phyloP scores from a whole-genome alignment of 2,113 vertebrate species.

The Cyprinodon variegatus region DNA sequence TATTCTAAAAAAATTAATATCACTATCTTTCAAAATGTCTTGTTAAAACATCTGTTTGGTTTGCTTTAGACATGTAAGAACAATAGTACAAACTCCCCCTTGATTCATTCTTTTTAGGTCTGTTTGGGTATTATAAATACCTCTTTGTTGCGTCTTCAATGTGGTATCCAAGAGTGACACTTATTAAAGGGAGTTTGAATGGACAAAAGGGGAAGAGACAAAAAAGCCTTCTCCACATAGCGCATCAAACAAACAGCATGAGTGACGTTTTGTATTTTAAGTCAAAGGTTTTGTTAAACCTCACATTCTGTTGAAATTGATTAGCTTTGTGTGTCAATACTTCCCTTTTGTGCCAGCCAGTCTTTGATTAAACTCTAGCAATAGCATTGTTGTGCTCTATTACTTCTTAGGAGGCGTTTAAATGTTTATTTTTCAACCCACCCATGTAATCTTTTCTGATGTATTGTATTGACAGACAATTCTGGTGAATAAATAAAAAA shows the following conservation, averaged over 20 bases:
- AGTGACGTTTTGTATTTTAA: conserved; percentile 30
- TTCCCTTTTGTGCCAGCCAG: conserved; percentile 14
- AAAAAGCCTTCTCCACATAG: conserved; percentile 51
- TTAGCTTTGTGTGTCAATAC: conserved; percentile 19
- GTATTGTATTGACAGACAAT: conserved; percentile 13
- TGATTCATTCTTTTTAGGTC: not conserved
- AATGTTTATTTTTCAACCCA: conserved; percentile 35
- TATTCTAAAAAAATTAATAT: conserved; percentile 3
- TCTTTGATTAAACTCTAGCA: conserved; percentile 37
- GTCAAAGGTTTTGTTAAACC: conserved; percentile 43
- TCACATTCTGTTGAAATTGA: conserved; percentile 43
- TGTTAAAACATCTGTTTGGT: not conserved
- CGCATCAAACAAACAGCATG: conserved; percentile 37
- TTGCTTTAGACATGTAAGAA: conserved; percentile 3
- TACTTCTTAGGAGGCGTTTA: not conserved
- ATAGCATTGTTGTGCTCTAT: not conserved
- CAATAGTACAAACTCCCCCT: not conserved
- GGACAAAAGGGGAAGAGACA: conserved; percentile 47
- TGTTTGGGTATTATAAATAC: conserved; percentile 12
- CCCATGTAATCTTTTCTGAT: not conserved
- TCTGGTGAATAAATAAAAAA: conserved; percentile 11
- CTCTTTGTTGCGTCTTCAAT: conserved; percentile 11
- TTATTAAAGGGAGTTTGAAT: conserved; percentile 39
- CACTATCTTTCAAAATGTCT: conserved; percentile 7
- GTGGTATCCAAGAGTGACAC: conserved; percentile 16